A percentile compares a stretch with the other conserved stretches of the same genome.
phyloP scores from a whole-genome alignment of 2,797 vertebrate genomes.

The Sebastes cheni region DNA sequence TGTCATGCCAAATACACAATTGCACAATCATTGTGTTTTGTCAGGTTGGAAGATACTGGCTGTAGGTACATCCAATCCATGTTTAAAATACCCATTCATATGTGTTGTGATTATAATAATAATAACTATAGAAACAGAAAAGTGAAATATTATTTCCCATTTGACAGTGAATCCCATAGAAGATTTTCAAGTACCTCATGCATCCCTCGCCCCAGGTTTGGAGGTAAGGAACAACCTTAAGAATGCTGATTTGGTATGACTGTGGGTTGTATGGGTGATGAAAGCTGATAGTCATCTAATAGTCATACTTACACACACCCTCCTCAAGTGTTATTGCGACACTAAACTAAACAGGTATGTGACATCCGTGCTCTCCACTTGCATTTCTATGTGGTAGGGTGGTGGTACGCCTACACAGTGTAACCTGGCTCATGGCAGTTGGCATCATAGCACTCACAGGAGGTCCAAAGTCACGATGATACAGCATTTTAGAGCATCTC shows the following conservation, averaged over 20 bases:
- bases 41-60: background rate
- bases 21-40: background rate
- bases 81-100: background rate
- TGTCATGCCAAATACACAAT: background rate
- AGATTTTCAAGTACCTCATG: background rate
- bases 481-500: background rate
- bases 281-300: background rate
- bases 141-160: background rate
- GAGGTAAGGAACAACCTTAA: background rate
- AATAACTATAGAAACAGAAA: background rate
- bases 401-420: background rate
- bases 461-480: slow-evolving; percentile 7
- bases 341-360: background rate
- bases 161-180: background rate
- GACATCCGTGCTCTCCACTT: background rate
- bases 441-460: background rate
- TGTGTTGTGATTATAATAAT: background rate
- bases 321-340: background rate
- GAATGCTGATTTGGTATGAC: background rate
- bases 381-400: background rate
- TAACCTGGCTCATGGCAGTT: background rate
- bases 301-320: background rate
- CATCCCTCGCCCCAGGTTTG: background rate
- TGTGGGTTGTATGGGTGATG: background rate
- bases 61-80: background rate